A percentile compares a stretch with the other conserved stretches of the same genome.
phyloP scores from a whole-genome alignment of 2,888 invertebrate genomes.

The Tetropium fuscum region DNA sequence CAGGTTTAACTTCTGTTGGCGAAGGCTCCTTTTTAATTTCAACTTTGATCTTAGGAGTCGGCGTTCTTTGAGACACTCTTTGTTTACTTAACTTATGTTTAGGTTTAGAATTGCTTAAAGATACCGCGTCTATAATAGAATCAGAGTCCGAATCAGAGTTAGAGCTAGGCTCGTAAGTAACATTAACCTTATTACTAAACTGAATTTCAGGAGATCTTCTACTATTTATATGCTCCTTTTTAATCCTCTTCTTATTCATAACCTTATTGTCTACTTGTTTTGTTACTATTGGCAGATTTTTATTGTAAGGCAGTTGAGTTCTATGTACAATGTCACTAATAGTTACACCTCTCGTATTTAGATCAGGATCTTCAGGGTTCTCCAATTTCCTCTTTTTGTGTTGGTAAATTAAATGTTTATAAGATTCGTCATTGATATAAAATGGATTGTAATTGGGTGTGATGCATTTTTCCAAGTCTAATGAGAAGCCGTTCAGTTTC shows the following conservation, averaged over 20 bases:
- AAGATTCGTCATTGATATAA: slow-evolving; percentile 74
- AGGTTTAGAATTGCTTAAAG: slow-evolving; percentile 36
- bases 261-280: slow-evolving; percentile 52
- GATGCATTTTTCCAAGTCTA: slow-evolving; percentile 64
- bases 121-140: slow-evolving; percentile 49
- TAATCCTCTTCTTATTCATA: slow-evolving; percentile 50
- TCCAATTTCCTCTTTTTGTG: slow-evolving; percentile 80
- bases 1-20: slow-evolving; percentile 24
- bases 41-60: slow-evolving; percentile 35
- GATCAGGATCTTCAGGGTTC: slow-evolving; percentile 80
- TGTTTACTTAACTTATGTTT: slow-evolving; percentile 32
- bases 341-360: slow-evolving; percentile 80
- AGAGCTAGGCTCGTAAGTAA: slow-evolving; percentile 28
- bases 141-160: slow-evolving; percentile 59
- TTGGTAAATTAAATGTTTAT: slow-evolving; percentile 76
- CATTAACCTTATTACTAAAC: slow-evolving; percentile 28
- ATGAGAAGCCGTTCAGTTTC: slow-evolving; percentile 44
- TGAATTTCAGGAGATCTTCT: slow-evolving; percentile 41
- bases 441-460: slow-evolving; percentile 64
- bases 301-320: slow-evolving; percentile 62
- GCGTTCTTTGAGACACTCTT: slow-evolving; percentile 24
- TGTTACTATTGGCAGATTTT: slow-evolving; percentile 53
- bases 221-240: slow-evolving; percentile 44
- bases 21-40: slow-evolving; percentile 36
- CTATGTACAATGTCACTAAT: slow-evolving; percentile 76